Evolutionary conservation across 2,888 invertebrate species (phyloP), one percentile per base, ranked within the genome.

Genomic region (Rhaphigaster nebulosa): DNA sequence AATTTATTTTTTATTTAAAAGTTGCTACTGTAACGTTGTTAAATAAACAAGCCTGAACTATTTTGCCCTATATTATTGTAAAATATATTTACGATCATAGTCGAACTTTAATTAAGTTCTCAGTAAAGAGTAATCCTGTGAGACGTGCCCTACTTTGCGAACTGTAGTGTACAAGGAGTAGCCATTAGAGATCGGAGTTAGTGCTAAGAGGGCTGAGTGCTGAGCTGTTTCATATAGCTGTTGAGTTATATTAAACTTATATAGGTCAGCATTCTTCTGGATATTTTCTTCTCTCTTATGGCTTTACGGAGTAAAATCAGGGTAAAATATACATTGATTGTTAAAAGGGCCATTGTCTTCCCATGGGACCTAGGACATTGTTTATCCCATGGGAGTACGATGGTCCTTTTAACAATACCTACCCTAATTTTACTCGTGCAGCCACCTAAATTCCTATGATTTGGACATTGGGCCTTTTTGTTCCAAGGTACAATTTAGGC

Each of bases 81-180:
- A 34, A 34, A 18, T 34, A 70, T 34, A 34, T 29, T 65, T 34
- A 29, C 34, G 26, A 15, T 18, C 70, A n/a, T 15, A 10, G 34
- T 4, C 3, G 34, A 70, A 34, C 18, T 34, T 70, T 18, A 34
- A 70, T 29, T 34, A 52, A 56, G 12, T 65, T 13, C n/a, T 65
- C 3, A 4, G 18, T n/a, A 15, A 70, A 70, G 29, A 34, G 34
- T 34, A n/a, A n/a, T n/a, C n/a, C 12, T 60, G 6, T 5, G 34
- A 70, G 29, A 70, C 23, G 13, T 70, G 70, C 29, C 70, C 70
- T 34, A 70, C 15, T 70, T 70, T n/a, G n/a, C n/a, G n/a, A n/a
- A n/a, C n/a, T n/a, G n/a, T n/a, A 56, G 26, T 29, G 29, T 34
- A 70, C 70, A 70, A 70, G 70, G 70, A 70, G 70, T 70, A 70